A percentile compares a stretch with the other conserved stretches of the same genome.
These are phyloP conservation scores for Etheostoma nigrum DNA, from an alignment of 2,797 vertebrate species.

Conservation along the genomic window DNA sequence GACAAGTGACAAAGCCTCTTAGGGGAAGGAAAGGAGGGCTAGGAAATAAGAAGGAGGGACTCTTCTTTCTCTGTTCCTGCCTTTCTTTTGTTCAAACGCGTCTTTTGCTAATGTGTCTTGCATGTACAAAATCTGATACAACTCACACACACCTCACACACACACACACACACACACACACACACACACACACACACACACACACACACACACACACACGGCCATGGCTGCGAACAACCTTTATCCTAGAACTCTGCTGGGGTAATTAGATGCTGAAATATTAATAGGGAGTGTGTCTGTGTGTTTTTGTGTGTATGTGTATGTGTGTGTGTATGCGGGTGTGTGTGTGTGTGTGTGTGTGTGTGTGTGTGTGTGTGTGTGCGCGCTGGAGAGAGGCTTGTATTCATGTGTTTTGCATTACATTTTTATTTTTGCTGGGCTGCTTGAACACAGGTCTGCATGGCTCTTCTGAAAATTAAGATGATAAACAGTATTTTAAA, in stretches of 20 bases:
- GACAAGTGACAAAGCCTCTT: no score
- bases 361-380: neutral
- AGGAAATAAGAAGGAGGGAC: no score
- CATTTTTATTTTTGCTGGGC: neutral
- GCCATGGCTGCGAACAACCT: slow-evolving; percentile 54
- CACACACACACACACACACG: slow-evolving; percentile 14
- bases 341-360: neutral
- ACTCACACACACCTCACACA: slow-evolving; percentile 1
- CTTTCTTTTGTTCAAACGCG: neutral
- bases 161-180: neutral
- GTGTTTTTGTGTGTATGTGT: slow-evolving; percentile 31
- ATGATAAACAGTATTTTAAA: neutral
- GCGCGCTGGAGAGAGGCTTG: slow-evolving; percentile 3
- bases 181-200: slow-evolving; percentile 23
- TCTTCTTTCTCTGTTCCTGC: neutral
- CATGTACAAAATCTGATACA: slow-evolving; percentile 22
- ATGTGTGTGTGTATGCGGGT: slow-evolving; percentile 24
- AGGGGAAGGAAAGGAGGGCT: no score
- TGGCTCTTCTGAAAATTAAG: neutral
- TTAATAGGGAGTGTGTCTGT: slow-evolving; percentile 71
- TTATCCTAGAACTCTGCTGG: slow-evolving; percentile 71
- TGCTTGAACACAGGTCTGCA: no score
- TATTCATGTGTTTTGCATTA: slow-evolving; percentile 5
- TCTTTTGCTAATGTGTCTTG: slow-evolving; percentile 11
- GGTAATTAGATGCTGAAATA: slow-evolving; percentile 85